Evolutionary conservation across 2,113 vertebrate species (phyloP), one percentile per base, ranked within the genome.

Genomic region (Charadrius vociferus): DNA sequence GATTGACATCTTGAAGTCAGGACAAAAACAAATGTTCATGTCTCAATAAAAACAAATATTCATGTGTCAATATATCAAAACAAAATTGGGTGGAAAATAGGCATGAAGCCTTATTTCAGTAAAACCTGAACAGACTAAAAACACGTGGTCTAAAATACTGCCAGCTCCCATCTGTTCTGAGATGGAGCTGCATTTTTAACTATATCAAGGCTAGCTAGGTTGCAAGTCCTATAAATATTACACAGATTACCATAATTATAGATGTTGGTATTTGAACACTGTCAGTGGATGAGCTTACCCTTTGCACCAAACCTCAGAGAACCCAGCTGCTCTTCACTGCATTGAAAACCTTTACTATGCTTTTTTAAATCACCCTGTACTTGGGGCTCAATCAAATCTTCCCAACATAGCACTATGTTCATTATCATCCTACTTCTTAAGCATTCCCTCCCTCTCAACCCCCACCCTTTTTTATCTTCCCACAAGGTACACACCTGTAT

Each of bases 401-500:
- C 82, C 72, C 78, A 83, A n/a, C n/a, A 3, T 14, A 55, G 88
- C 78, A 3, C 53, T 52, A 9, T 9, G 80, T 37, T 65, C 43
- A 61, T 58, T 90, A 62, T 84, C 86, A 77, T 55, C 36, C 77
- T 72, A 14, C 55, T 87, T 8, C 80, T 95, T 59, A 90, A 95
- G 81, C 75, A 88, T 55, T 68, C 50, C 77, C 83, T 91, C 88
- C 74, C 86, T 91, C 29, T 10, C 59, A n/a, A 43, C 75, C n/a
- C 89, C 41, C 36, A 65, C 77, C 63, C 85, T 65, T 19, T 16
- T 79, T 58, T 71, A 82, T 88, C 95, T 91, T 10, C 80, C 73
- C 90, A 12, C 81, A 36, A n/a, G 37, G 88, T 53, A 90, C 95
- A 95, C 95, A 92, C 94, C 94, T 89, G 87, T 23, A 27, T 7